These are phyloP conservation scores for Camponotus vicinus DNA, from an alignment of 1,140 invertebrate species.

Conservation along the genomic window DNA sequence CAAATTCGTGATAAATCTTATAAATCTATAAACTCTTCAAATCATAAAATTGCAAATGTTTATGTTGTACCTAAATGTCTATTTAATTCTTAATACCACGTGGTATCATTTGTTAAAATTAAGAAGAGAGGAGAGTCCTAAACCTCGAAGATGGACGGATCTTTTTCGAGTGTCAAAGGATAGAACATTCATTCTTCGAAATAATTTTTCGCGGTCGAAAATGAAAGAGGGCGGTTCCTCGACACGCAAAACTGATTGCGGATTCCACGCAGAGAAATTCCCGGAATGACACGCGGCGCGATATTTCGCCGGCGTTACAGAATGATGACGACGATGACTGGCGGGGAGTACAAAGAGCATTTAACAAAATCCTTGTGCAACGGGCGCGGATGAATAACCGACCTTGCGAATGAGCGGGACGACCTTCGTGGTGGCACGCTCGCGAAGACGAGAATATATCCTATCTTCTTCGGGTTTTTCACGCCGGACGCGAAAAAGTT, in stretches of 20 bases:
- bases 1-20: background rate
- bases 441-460: conserved; percentile 65
- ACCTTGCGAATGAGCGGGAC: conserved; percentile 70
- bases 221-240: background rate
- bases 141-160: background rate
- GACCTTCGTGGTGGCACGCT: conserved; percentile 64
- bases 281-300: conserved; percentile 12
- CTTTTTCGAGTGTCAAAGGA: too few relatives aligned
- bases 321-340: conserved; percentile 55
- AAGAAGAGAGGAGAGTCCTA: background rate
- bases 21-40: background rate
- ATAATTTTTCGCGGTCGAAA: background rate
- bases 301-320: conserved; percentile 40
- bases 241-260: background rate
- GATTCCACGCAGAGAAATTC: background rate
- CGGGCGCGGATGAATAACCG: conserved; percentile 73
- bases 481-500: conserved; percentile 48
- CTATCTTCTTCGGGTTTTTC: conserved; percentile 65
- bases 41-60: background rate
- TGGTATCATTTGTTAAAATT: background rate
- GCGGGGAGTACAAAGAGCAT: conserved; percentile 67
- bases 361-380: conserved; percentile 76
- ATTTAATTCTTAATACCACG: background rate
- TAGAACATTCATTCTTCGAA: background rate
- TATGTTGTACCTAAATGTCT: background rate